phyloP scores from a whole-genome alignment of 2,113 vertebrate species.

The Triplophysa rosa region DNA sequence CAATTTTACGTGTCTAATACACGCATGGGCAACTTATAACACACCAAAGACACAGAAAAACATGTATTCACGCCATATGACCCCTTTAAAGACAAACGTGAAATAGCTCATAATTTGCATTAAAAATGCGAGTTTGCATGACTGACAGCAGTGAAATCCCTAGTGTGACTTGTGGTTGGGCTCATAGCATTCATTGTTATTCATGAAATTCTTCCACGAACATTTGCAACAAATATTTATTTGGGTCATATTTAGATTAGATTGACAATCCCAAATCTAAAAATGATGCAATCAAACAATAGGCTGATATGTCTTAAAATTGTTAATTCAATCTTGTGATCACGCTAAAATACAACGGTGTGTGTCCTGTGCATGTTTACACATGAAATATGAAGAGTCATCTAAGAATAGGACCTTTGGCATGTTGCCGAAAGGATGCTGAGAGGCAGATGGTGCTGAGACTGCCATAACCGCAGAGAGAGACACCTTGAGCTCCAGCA shows the following conservation, averaged over 20 bases:
- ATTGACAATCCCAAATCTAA: not conserved
- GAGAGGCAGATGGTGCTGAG: constrained; percentile 72
- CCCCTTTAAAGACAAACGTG: too few species aligned
- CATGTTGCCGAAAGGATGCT: constrained; percentile 62
- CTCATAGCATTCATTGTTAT: too few species aligned
- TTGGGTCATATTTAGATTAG: not conserved
- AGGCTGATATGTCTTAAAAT: not conserved
- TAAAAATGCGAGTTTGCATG: not conserved
- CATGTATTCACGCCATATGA: too few species aligned
- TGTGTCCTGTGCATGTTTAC: constrained; percentile 1
- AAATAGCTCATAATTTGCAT: not conserved
- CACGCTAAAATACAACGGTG: not conserved
- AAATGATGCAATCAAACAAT: not conserved
- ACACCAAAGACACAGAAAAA: too few species aligned
- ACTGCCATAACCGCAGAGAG: constrained; percentile 33
- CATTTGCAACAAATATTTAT: not conserved
- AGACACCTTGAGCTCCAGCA: constrained; percentile 34
- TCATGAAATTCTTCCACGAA: too few species aligned
- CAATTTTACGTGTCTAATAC: too few species aligned
- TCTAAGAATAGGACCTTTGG: constrained; percentile 66
- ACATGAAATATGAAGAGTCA: constrained; percentile 40
- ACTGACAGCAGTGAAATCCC: not conserved
- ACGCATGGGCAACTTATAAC: too few species aligned
- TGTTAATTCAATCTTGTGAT: constrained; percentile 4
- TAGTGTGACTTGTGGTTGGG: too few species aligned